Conservation (phyloP, 2,888 invertebrate species). For the Xestia ashworthii region DNA sequence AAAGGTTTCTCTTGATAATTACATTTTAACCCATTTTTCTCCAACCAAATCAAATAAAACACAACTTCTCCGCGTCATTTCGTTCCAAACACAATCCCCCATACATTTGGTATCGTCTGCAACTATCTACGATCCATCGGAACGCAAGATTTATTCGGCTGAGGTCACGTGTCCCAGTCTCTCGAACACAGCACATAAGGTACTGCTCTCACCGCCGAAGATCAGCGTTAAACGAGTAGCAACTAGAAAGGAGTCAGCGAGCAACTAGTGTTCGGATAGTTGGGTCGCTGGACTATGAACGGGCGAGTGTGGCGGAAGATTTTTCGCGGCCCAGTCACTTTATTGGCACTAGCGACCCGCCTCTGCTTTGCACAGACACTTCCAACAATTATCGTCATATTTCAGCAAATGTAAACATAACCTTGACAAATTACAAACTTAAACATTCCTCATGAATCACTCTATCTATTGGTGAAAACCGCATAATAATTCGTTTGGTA, state of each 20-base stretch:
- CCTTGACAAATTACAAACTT: too few species aligned
- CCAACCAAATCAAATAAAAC: not conserved
- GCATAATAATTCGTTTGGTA: too few species aligned
- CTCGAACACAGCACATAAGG: not conserved
- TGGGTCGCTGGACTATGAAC: not conserved
- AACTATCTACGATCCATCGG: constrained; percentile 26
- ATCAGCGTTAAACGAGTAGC: not conserved
- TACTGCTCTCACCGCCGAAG: not conserved
- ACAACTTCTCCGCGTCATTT: not conserved
- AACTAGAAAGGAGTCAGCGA: not conserved
- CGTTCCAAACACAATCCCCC: constrained; percentile 1
- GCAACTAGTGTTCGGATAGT: not conserved
- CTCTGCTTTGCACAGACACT: too few species aligned
- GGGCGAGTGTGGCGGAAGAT: not conserved
- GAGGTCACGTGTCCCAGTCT: constrained; percentile 34
- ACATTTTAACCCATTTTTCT: not conserved
- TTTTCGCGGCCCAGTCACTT: not conserved
- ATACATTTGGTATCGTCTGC: constrained; percentile 22
- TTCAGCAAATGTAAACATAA: too few species aligned
- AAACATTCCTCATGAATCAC: too few species aligned
- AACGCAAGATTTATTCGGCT: constrained; percentile 42
- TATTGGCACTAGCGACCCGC: not conserved
- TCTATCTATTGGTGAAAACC: too few species aligned
- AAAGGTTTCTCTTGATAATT: not conserved
- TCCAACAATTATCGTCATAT: too few species aligned